Percentiles rank a stretch among this genome's conserved stretches.
Conservation (phyloP, 2,113 vertebrate species). For the Paedocypris sp. region DNA sequence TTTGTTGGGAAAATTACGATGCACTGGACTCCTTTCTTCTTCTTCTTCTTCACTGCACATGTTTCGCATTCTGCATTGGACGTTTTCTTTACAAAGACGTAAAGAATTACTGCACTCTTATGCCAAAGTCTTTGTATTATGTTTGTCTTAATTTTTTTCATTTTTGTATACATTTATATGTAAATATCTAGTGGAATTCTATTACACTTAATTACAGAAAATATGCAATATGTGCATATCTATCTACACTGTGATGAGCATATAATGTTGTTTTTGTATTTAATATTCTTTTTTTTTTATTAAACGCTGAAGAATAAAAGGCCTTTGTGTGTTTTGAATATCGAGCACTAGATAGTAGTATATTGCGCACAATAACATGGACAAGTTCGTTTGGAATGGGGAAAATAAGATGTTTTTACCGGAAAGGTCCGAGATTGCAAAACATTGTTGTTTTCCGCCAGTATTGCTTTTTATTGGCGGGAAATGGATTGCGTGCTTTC, state of each 20-base stretch:
- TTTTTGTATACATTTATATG: slow-evolving; percentile 42
- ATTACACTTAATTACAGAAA: slow-evolving; percentile 53
- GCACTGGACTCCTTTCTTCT: slow-evolving; percentile 61
- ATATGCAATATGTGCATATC: slow-evolving; percentile 51
- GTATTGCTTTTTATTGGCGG: neutral
- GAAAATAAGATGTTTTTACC: too few relatives aligned
- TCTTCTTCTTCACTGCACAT: slow-evolving; percentile 45
- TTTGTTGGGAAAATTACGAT: slow-evolving; percentile 51
- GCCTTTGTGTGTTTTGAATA: neutral
- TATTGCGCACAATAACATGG: too few relatives aligned
- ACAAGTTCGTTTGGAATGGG: too few relatives aligned
- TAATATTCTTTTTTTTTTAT: slow-evolving; percentile 66
- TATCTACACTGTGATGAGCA: slow-evolving; percentile 56
- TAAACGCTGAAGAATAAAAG: slow-evolving; percentile 49
- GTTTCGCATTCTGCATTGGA: slow-evolving; percentile 44
- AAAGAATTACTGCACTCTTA: slow-evolving; percentile 55
- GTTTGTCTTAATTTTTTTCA: slow-evolving; percentile 46
- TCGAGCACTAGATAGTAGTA: neutral
- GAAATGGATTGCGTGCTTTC: neutral
- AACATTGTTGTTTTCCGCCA: neutral
- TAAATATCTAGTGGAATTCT: slow-evolving; percentile 48
- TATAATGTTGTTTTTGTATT: slow-evolving; percentile 63
- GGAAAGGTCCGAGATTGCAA: neutral
- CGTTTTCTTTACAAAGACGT: slow-evolving; percentile 56
- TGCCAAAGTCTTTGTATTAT: slow-evolving; percentile 68